Conservation (phyloP, 2,797 vertebrate genomes). For the Morelia viridis region DNA sequence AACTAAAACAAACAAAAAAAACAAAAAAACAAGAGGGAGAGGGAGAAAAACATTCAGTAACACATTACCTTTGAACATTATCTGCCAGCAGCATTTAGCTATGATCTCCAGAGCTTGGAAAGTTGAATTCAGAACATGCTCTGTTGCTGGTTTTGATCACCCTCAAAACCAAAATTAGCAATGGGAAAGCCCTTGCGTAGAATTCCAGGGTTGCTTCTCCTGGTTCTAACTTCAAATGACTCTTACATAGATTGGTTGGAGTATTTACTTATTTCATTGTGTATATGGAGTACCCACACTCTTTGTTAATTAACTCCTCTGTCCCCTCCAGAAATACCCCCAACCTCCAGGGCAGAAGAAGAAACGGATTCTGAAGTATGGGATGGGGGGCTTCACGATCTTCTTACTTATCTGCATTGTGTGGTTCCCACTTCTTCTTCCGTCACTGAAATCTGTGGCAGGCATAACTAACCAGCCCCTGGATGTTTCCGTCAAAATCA, state of each 20-base stretch:
- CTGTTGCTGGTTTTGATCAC: not conserved
- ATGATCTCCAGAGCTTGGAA: not conserved
- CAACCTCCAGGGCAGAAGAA: slow-evolving; percentile 79
- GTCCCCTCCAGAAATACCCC: slow-evolving; percentile 77
- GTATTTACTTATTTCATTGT: not conserved
- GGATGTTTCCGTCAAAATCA: slow-evolving; percentile 77
- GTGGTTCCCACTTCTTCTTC: slow-evolving; percentile 83
- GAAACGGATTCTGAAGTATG: slow-evolving; percentile 79
- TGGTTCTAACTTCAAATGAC: not conserved
- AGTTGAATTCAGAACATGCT: not conserved
- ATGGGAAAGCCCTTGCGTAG: not conserved
- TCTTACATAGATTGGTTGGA: not conserved
- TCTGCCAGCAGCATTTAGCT: not conserved
- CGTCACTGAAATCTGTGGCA: slow-evolving; percentile 78
- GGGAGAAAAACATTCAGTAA: not conserved
- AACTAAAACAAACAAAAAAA: too few relatives aligned
- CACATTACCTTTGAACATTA: not conserved
- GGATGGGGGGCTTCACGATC: slow-evolving; percentile 77
- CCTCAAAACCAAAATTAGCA: not conserved
- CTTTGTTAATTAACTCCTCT: not conserved
- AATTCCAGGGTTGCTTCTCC: not conserved
- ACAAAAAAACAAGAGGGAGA: not conserved
- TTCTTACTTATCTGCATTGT: slow-evolving; percentile 74
- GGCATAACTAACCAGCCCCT: slow-evolving; percentile 77
- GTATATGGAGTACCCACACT: not conserved